Conservation (phyloP, 2,888 invertebrate species). For the Tenthredo mesomela region DNA sequence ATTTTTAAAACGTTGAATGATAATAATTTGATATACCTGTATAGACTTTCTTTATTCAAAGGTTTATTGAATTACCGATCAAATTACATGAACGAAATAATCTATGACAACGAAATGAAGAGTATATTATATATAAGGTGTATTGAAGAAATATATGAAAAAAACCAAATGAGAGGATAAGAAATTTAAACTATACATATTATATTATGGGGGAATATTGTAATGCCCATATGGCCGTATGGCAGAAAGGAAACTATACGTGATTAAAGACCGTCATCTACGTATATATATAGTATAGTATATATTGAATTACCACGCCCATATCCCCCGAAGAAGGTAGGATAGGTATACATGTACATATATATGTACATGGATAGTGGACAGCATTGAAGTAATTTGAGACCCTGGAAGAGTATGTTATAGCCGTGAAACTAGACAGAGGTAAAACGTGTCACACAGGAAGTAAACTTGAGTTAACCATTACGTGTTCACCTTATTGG, state of each 20-base stretch:
- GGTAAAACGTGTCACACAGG: slow-evolving; percentile 38
- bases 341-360: neutral
- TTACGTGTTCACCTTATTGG: slow-evolving; percentile 2
- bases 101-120: neutral
- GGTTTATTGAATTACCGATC: slow-evolving; percentile 1
- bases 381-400: neutral
- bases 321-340: neutral
- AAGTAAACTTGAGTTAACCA: slow-evolving; percentile 43
- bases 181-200: neutral
- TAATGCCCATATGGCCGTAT: slow-evolving; percentile 2
- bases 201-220: slow-evolving; percentile 46
- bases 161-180: neutral
- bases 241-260: neutral
- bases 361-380: neutral
- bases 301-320: slow-evolving; percentile 42
- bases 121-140: neutral
- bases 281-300: neutral
- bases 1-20: too few species aligned
- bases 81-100: neutral
- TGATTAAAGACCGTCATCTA: slow-evolving; percentile 10
- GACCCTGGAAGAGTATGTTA: neutral
- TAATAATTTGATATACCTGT: neutral
- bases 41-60: neutral
- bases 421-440: slow-evolving; percentile 20
- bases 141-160: neutral